phyloP scores from a whole-genome alignment of 2,888 invertebrate species.

The Gastrophysa polygoni region DNA sequence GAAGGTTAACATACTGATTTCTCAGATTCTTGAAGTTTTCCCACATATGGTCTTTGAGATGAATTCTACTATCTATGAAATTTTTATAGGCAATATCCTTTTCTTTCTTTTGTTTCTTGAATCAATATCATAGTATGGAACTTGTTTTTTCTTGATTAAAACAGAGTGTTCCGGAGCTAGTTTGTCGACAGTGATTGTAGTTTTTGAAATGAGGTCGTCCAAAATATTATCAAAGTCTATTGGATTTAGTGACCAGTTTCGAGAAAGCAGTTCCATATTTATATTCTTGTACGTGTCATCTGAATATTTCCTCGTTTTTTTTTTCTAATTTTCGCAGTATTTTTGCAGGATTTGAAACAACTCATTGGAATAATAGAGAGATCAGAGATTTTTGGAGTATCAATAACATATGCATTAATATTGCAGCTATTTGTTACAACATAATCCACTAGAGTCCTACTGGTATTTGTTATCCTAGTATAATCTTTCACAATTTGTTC shows the following conservation, averaged over 20 bases:
- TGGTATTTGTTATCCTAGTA: background rate
- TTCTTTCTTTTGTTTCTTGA: conserved; percentile 4
- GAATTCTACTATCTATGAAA: no score
- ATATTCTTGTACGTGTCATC: no score
- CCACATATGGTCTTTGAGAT: no score
- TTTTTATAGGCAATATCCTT: background rate
- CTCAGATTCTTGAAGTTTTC: conserved; percentile 3
- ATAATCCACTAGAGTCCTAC: background rate
- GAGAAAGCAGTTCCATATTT: background rate
- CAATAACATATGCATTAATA: background rate
- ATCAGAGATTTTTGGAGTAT: conserved; percentile 4
- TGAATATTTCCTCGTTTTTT: background rate
- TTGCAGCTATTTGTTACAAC: background rate
- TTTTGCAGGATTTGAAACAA: background rate
- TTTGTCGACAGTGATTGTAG: background rate
- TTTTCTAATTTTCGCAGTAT: background rate
- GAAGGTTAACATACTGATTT: background rate
- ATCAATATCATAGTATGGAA: conserved; percentile 8
- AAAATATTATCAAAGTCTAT: no score
- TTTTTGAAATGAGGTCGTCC: no score
- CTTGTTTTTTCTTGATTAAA: background rate
- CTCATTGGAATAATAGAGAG: background rate
- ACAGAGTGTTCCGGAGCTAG: conserved; percentile 1
- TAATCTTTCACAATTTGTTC: background rate
- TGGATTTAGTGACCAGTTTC: no score